Conservation (phyloP, 2,888 invertebrate species). For the Stenchaetothrips biformis region DNA sequence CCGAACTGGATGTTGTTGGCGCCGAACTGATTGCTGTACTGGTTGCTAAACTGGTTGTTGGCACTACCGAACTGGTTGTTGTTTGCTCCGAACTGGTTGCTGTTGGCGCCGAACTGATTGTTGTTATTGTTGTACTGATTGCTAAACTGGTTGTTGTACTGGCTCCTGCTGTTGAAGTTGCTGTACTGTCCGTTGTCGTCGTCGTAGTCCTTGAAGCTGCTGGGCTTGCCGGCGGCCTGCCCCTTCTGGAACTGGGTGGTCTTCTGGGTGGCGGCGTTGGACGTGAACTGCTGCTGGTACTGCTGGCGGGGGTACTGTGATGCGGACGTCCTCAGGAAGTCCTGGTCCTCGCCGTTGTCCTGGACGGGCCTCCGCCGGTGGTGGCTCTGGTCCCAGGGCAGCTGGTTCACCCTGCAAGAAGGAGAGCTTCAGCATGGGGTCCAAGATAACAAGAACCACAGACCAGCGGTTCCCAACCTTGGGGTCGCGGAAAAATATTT, state of each 20-base stretch:
- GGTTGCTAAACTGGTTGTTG: not conserved
- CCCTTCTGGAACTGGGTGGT: not conserved
- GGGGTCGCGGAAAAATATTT: no score
- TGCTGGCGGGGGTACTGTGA: conserved; percentile 2
- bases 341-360: not conserved
- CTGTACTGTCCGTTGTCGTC: not conserved
- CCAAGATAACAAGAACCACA: no score
- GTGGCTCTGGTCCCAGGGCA: not conserved
- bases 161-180: not conserved
- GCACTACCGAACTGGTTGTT: not conserved
- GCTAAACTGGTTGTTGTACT: not conserved
- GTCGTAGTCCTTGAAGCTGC: conserved; percentile 2
- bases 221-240: not conserved
- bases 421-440: no score
- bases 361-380: not conserved
- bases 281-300: conserved; percentile 4
- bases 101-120: not conserved
- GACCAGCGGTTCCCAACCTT: no score
- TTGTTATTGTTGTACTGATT: not conserved
- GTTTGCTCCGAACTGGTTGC: not conserved
- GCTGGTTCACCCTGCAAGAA: not conserved
- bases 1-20: not conserved
- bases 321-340: not conserved
- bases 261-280: not conserved
- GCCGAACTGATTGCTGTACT: not conserved